Evolutionary conservation across 2,797 vertebrate genomes (phyloP).

Genomic region (Microchirus variegatus): DNA sequence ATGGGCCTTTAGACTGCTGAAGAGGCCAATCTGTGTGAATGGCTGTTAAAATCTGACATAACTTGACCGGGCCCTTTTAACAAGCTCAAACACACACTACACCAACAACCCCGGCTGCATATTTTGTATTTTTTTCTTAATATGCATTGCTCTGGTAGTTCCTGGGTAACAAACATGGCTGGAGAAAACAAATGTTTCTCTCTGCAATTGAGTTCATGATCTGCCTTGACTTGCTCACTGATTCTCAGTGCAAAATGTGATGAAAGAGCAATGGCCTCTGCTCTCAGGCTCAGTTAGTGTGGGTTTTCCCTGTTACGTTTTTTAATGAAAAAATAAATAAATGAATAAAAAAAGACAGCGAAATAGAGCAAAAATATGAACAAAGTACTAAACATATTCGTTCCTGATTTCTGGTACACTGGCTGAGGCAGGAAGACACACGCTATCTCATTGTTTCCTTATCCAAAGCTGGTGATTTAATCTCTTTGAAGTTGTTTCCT

Average conservation of each 20-base stretch:
- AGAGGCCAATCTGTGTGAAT: constrained; percentile 77
- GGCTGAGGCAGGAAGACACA: constrained; percentile 47
- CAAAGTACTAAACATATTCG: constrained; percentile 58
- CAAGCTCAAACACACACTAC: constrained; percentile 68
- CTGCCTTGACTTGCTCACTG: constrained; percentile 44
- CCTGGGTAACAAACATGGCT: constrained; percentile 54
- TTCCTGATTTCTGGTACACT: constrained; percentile 55
- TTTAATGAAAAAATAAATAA: constrained; percentile 28
- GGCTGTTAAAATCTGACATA: constrained; percentile 81
- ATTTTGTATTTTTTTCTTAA: constrained; percentile 59
- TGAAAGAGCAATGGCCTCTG: constrained; percentile 46
- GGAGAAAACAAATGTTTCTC: constrained; percentile 59
- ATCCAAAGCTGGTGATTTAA: constrained; percentile 74
- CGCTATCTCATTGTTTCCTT: constrained; percentile 69
- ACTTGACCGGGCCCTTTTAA: constrained; percentile 80
- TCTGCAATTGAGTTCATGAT: constrained; percentile 45
- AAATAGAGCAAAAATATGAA: constrained; percentile 44
- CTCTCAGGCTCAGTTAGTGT: constrained; percentile 40
- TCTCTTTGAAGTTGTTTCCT: constrained; percentile 76
- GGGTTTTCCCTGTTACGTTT: constrained; percentile 33
- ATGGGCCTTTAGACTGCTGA: constrained; percentile 75
- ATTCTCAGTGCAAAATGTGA: constrained; percentile 32
- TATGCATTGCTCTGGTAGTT: constrained; percentile 60
- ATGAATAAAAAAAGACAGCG: not conserved
- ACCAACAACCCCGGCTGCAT: constrained; percentile 60